A percentile compares a stretch with the other conserved stretches of the same genome.
Conservation (phyloP, 2,888 invertebrate genomes). For the Hydraecia micacea region DNA sequence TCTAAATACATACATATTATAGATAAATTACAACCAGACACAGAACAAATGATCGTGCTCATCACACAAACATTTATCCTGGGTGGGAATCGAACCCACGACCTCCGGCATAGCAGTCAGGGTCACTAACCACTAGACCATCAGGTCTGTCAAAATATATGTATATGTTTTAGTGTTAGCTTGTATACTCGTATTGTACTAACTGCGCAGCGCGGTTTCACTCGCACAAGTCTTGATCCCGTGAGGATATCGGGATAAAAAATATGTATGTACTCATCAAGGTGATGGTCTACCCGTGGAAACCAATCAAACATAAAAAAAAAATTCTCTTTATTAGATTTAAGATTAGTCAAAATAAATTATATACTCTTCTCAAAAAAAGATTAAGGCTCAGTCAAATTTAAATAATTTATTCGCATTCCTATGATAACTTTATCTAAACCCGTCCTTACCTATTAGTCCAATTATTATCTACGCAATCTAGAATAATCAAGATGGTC, state of each 20-base stretch:
- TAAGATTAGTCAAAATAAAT: not conserved
- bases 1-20: too few relatives aligned
- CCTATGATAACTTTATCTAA: not conserved
- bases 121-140: too few relatives aligned
- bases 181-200: not conserved
- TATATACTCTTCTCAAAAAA: not conserved
- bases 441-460: not conserved
- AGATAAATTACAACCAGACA: too few relatives aligned
- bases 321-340: not conserved
- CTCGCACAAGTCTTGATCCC: not conserved
- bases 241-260: not conserved
- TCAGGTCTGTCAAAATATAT: too few relatives aligned
- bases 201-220: not conserved
- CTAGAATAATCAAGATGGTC: not conserved
- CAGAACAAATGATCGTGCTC: too few relatives aligned
- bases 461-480: not conserved
- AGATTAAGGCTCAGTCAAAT: not conserved
- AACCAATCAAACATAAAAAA: not conserved
- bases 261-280: not conserved
- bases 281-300: too few relatives aligned
- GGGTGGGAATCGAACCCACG: too few relatives aligned
- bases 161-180: not conserved
- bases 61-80: too few relatives aligned
- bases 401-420: not conserved
- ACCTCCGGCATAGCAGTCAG: too few relatives aligned